These are phyloP conservation scores for Drepana falcataria DNA, from an alignment of 2,888 invertebrate genomes.

Conservation along the genomic window DNA sequence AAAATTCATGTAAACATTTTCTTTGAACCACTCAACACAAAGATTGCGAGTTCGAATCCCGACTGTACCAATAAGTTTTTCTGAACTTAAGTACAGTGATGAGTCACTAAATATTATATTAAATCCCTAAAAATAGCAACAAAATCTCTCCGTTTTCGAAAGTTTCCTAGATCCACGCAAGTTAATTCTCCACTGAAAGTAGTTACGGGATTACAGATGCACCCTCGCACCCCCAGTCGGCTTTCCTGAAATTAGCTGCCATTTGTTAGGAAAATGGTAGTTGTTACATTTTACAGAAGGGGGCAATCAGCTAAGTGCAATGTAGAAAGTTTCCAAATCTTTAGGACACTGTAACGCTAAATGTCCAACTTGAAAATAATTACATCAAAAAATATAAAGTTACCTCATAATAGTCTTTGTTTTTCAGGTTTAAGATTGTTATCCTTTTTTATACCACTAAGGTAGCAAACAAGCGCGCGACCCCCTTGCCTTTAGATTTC, in stretches of 20 bases:
- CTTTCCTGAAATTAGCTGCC: constrained; percentile 51
- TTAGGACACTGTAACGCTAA: constrained; percentile 6
- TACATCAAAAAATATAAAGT: too few relatives aligned
- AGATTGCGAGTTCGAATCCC: too few relatives aligned
- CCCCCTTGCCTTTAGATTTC: too few relatives aligned
- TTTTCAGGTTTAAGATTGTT: too few relatives aligned
- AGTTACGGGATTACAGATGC: constrained; percentile 48
- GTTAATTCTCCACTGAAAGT: constrained; percentile 16
- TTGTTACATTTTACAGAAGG: constrained; percentile 42
- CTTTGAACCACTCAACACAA: too few relatives aligned
- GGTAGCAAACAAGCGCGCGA: too few relatives aligned
- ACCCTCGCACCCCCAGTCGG: constrained; percentile 43
- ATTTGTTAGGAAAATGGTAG: constrained; percentile 36
- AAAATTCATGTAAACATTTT: too few relatives aligned
- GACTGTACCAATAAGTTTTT: too few relatives aligned
- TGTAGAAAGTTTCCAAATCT: not conserved
- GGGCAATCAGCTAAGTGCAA: constrained; percentile 55
- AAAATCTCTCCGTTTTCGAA: not conserved
- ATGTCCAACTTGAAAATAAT: not conserved
- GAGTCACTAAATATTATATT: too few relatives aligned
- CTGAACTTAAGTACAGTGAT: too few relatives aligned
- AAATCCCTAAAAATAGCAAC: not conserved
- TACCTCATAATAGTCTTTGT: too few relatives aligned
- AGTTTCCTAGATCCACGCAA: constrained; percentile 17
- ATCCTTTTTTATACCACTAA: too few relatives aligned